phyloP scores from a whole-genome alignment of 2,888 invertebrate genomes.

The Reticulitermes lucifugus region DNA sequence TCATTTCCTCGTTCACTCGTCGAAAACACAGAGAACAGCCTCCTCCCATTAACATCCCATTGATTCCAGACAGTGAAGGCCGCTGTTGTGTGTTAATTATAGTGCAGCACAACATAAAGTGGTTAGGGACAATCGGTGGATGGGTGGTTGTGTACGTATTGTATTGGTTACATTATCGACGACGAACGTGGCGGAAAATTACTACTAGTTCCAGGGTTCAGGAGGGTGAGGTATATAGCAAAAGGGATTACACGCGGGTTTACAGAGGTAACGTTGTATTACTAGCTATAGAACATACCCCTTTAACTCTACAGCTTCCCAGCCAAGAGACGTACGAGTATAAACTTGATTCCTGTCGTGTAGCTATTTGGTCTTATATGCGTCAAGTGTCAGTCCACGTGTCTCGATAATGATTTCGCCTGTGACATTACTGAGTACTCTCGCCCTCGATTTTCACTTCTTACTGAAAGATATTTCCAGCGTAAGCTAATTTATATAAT shows the following conservation, averaged over 20 bases:
- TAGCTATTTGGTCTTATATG: too few relatives aligned
- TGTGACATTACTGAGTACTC: too few relatives aligned
- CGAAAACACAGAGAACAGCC: neutral
- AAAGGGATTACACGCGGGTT: neutral
- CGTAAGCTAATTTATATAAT: too few relatives aligned
- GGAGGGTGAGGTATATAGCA: neutral
- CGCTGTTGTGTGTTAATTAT: conserved; percentile 30
- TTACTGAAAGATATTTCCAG: too few relatives aligned
- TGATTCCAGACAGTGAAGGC: conserved; percentile 8
- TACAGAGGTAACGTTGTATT: neutral
- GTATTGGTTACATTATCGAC: conserved; percentile 41
- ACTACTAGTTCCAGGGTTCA: neutral
- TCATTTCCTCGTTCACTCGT: neutral
- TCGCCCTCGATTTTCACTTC: too few relatives aligned
- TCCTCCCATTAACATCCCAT: conserved; percentile 17
- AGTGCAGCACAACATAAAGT: neutral
- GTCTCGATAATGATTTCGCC: too few relatives aligned
- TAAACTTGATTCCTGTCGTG: too few relatives aligned
- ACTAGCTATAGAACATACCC: too few relatives aligned
- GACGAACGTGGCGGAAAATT: conserved; percentile 37
- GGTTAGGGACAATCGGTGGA: neutral
- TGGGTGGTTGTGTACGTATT: conserved; percentile 3
- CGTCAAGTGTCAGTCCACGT: too few relatives aligned
- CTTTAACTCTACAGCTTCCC: neutral
- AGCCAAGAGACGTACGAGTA: too few relatives aligned